Evolutionary conservation across 1,140 invertebrate genomes (phyloP).

Genomic region (Anastatus disparis): DNA sequence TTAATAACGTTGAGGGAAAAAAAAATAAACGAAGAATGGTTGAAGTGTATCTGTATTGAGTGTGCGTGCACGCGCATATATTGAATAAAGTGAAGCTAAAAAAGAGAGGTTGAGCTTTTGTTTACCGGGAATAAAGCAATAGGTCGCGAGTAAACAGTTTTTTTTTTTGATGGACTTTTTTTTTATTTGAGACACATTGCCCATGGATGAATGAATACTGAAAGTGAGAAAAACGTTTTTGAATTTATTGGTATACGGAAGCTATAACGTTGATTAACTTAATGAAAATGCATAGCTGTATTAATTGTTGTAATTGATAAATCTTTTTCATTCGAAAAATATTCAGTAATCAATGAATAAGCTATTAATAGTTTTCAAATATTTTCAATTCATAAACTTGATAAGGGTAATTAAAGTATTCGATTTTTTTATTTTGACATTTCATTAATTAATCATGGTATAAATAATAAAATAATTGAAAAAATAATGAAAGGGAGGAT

Average conservation of each 20-base stretch:
- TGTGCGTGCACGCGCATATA: background rate
- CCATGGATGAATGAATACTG: background rate
- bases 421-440: too few species aligned
- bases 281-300: slow-evolving; percentile 9
- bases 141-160: background rate
- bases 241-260: background rate
- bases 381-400: too few species aligned
- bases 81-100: background rate
- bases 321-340: too few species aligned
- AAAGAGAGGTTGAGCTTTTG: background rate
- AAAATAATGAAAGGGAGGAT: too few species aligned
- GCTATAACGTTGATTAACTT: slow-evolving; percentile 7
- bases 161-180: background rate
- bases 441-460: too few species aligned
- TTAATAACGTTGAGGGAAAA: slow-evolving; percentile 3
- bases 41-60: background rate
- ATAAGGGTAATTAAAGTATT: too few species aligned
- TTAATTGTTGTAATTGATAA: too few species aligned
- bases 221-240: slow-evolving; percentile 7
- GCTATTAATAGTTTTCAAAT: too few species aligned
- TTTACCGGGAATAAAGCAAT: slow-evolving; percentile 9
- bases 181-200: background rate
- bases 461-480: too few species aligned
- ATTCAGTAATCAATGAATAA: too few species aligned
- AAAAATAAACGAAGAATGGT: background rate